Evolutionary conservation across 2,113 vertebrate species (phyloP).

Genomic region (Prinia subflava): DNA sequence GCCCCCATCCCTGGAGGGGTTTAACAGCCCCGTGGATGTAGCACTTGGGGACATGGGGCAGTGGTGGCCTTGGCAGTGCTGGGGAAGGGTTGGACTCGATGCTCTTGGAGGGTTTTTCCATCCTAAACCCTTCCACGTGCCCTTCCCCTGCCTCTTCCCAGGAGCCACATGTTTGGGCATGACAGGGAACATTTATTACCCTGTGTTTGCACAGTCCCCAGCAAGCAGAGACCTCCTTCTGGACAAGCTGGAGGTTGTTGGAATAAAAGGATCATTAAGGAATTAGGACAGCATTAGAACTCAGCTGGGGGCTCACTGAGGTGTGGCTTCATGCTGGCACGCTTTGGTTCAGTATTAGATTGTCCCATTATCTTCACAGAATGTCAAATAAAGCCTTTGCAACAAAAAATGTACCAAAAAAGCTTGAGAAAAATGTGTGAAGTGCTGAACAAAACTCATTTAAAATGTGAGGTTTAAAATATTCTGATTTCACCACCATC

Average conservation of each 20-base stretch:
- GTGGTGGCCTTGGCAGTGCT: neutral
- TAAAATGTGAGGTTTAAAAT: neutral
- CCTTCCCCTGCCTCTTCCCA: neutral
- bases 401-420: neutral
- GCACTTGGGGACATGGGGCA: neutral
- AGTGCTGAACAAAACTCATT: neutral
- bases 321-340: neutral
- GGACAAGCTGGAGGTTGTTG: neutral
- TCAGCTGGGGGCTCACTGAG: neutral
- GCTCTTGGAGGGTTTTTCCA: neutral
- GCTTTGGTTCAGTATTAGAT: neutral
- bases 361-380: neutral
- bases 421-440: neutral
- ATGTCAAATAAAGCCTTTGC: neutral
- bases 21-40: neutral
- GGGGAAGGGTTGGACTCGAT: rapidly evolving
- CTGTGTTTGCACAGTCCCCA: neutral
- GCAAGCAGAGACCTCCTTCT: neutral
- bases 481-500: neutral
- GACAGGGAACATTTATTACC: neutral
- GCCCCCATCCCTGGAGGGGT: neutral
- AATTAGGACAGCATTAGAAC: neutral
- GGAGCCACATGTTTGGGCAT: rapidly evolving
- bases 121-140: neutral
- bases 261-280: neutral